phyloP scores from a whole-genome alignment of 1,140 invertebrate genomes.

The Tribolium castaneum region DNA sequence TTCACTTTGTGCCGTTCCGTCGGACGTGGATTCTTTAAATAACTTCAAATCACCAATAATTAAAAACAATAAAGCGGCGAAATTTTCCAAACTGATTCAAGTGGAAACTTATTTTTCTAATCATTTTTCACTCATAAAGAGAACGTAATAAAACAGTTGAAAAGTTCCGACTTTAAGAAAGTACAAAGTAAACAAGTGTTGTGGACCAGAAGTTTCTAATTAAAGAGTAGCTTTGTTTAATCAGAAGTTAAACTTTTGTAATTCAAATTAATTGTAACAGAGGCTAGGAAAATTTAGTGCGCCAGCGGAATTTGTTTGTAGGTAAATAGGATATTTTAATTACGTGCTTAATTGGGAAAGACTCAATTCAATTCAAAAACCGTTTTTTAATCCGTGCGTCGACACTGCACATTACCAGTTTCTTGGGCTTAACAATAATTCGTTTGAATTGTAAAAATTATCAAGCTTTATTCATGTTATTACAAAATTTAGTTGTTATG shows the following conservation, averaged over 20 bases:
- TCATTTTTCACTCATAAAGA: not conserved
- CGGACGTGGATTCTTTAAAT: slow-evolving; percentile 29
- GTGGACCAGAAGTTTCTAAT: slow-evolving; percentile 37
- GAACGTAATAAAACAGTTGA: slow-evolving; percentile 14
- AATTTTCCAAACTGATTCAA: not conserved
- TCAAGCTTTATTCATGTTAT: not conserved
- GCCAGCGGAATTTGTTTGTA: slow-evolving; percentile 8
- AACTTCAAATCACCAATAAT: slow-evolving; percentile 23
- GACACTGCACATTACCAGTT: too few species aligned
- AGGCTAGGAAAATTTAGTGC: slow-evolving; percentile 35
- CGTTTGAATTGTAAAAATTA: not conserved
- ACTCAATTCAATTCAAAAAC: too few species aligned
- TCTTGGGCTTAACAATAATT: not conserved
- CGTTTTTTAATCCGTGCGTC: too few species aligned
- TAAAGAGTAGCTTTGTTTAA: slow-evolving; percentile 42
- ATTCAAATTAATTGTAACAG: slow-evolving; percentile 38
- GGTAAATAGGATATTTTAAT: slow-evolving; percentile 39
- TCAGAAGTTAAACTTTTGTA: slow-evolving; percentile 40
- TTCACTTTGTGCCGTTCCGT: slow-evolving; percentile 14
- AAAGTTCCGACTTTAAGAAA: slow-evolving; percentile 25
- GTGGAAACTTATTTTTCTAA: not conserved
- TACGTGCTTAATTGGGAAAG: slow-evolving; percentile 3
- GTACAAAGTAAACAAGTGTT: slow-evolving; percentile 41
- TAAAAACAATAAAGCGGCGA: slow-evolving; percentile 12
- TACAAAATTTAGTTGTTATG: not conserved